phyloP scores from a whole-genome alignment of 2,113 vertebrate species.

The Poeciliopsis retropinna region DNA sequence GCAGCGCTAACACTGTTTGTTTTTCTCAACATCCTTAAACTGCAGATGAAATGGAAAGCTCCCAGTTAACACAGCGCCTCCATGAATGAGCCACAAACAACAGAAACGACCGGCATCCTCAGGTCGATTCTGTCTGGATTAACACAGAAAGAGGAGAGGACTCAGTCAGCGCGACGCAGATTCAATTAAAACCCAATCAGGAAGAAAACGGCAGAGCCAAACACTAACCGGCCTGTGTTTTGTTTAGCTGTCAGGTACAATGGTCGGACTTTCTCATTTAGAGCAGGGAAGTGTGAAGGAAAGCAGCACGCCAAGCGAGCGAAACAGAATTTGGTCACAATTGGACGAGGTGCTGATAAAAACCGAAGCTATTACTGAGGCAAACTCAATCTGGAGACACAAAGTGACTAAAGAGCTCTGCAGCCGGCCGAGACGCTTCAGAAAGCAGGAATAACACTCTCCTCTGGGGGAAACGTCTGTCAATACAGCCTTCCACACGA shows the following conservation, averaged over 20 bases:
- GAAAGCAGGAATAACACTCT: constrained; percentile 17
- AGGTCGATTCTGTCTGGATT: constrained; percentile 7
- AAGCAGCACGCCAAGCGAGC: constrained; percentile 32
- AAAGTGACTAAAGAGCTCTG: constrained; percentile 19
- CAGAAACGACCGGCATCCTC: not conserved
- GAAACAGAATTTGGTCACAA: constrained; percentile 56
- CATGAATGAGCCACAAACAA: constrained; percentile 23
- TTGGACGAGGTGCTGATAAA: constrained; percentile 45
- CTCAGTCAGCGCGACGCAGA: not conserved
- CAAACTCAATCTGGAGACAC: constrained; percentile 53
- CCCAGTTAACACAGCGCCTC: not conserved
- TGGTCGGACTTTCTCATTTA: constrained; percentile 15
- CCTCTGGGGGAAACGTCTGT: constrained; percentile 13
- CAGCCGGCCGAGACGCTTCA: not conserved
- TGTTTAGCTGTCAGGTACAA: constrained; percentile 24
- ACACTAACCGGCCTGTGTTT: constrained; percentile 19
- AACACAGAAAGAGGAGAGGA: constrained; percentile 6
- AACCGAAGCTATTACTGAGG: constrained; percentile 59
- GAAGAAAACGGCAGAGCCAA: constrained; percentile 28
- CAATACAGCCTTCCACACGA: constrained; percentile 21
- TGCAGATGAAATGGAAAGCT: constrained; percentile 22
- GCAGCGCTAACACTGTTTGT: constrained; percentile 23
- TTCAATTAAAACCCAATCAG: constrained; percentile 54
- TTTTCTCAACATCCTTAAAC: constrained; percentile 1
- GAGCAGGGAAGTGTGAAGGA: constrained; percentile 15